Percentiles rank a stretch among this genome's conserved stretches.
Conservation (phyloP, 2,888 invertebrate genomes). For the Gasteruption jaculator region DNA sequence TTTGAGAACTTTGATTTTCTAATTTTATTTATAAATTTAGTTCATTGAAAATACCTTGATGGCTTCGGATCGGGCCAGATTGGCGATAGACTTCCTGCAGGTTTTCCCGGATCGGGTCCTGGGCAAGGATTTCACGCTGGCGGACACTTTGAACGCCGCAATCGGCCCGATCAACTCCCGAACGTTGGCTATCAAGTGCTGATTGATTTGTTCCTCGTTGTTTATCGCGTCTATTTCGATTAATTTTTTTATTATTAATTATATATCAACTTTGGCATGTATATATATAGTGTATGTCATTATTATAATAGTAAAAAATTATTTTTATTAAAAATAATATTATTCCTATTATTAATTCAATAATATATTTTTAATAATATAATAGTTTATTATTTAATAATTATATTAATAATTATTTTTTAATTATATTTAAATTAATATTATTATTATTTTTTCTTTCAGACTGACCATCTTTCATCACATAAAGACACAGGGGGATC, state of each 20-base stretch:
- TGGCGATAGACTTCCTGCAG: conserved; percentile 79
- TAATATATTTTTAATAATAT: no score
- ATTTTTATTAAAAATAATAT: no score
- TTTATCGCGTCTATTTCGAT: conserved; percentile 50
- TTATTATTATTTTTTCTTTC: no score
- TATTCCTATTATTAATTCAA: no score
- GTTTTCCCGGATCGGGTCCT: conserved; percentile 83
- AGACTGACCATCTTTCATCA: conserved; percentile 62
- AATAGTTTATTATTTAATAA: no score
- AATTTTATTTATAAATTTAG: not conserved
- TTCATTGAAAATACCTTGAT: conserved; percentile 59
- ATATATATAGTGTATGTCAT: no score
- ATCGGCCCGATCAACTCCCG: conserved; percentile 77
- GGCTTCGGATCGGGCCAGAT: conserved; percentile 75
- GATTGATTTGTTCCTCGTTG: conserved; percentile 55
- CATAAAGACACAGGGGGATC: conserved; percentile 82
- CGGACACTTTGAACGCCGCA: conserved; percentile 78
- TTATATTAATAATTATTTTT: no score
- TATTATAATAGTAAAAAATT: no score
- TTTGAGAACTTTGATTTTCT: no score
- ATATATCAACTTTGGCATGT: no score
- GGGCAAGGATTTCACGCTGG: conserved; percentile 76
- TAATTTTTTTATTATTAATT: not conserved
- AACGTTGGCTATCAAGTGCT: conserved; percentile 59
- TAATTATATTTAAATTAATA: no score